phyloP scores from a whole-genome alignment of 2,888 invertebrate genomes.

The Carpatolechia fugitivella region DNA sequence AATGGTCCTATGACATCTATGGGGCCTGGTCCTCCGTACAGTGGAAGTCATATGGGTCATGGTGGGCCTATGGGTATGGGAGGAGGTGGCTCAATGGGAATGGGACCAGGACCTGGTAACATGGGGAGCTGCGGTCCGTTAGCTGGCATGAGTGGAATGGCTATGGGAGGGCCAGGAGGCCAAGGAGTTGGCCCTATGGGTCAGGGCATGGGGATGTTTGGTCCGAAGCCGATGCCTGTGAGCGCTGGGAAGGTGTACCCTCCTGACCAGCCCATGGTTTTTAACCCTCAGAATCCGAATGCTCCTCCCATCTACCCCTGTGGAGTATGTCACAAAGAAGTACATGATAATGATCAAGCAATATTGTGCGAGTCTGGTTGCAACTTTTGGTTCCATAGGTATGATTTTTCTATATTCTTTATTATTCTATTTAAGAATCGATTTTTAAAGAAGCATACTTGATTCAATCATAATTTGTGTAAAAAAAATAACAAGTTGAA shows the following conservation, averaged over 20 bases:
- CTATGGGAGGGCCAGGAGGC: constrained; percentile 74
- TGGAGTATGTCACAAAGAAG: constrained; percentile 98
- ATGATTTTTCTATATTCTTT: constrained; percentile 29
- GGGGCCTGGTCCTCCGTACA: constrained; percentile 72
- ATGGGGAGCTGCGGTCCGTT: constrained; percentile 74
- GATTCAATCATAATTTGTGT: too few species aligned
- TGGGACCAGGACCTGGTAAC: constrained; percentile 71
- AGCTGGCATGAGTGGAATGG: constrained; percentile 76
- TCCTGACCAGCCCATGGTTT: constrained; percentile 97
- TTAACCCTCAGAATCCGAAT: constrained; percentile 98
- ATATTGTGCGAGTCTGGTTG: constrained; percentile 98
- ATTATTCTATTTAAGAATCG: too few species aligned
- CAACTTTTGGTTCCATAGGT: constrained; percentile 99
- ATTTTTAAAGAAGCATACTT: too few species aligned
- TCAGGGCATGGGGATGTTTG: constrained; percentile 81
- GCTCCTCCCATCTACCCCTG: constrained; percentile 99
- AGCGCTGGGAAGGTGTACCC: constrained; percentile 96
- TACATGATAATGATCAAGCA: constrained; percentile 99
- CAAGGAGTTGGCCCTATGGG: constrained; percentile 80
- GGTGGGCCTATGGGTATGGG: constrained; percentile 77
- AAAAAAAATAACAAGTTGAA: too few species aligned
- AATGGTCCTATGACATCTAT: constrained; percentile 73
- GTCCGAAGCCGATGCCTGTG: constrained; percentile 94
- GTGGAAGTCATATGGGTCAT: constrained; percentile 73
- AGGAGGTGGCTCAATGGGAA: constrained; percentile 67